Conservation (phyloP, 1,140 invertebrate species). For the Drosophila azteca region DNA sequence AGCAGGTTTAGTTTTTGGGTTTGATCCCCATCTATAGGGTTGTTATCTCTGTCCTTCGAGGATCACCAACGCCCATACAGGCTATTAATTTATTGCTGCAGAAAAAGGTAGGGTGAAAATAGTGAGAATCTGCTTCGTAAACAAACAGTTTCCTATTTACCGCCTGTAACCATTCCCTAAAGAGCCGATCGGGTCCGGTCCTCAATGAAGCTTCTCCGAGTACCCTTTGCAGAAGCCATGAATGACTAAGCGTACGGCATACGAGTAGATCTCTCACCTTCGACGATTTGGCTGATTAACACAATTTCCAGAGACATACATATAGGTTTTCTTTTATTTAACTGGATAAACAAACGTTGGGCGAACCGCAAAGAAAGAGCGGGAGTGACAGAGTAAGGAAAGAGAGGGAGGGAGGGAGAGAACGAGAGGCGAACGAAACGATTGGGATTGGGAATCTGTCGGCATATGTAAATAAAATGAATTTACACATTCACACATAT, state of each 20-base stretch:
- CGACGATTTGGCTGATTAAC: conserved; percentile 56
- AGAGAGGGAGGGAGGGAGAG: not conserved
- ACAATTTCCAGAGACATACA: conserved; percentile 54
- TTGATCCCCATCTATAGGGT: not conserved
- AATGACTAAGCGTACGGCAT: conserved; percentile 60
- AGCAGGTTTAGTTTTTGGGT: too few relatives aligned
- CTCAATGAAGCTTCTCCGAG: not conserved
- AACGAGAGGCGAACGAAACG: conserved; percentile 39
- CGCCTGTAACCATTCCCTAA: not conserved
- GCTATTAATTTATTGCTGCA: too few relatives aligned
- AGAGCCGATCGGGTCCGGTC: conserved; percentile 12
- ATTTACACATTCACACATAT: conserved; percentile 69
- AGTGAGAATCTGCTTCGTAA: too few relatives aligned
- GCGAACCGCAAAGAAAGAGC: conserved; percentile 56
- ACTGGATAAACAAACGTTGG: conserved; percentile 70
- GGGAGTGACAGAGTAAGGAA: not conserved
- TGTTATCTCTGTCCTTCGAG: not conserved
- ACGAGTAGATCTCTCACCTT: conserved; percentile 9
- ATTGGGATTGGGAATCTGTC: conserved; percentile 66
- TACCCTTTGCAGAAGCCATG: conserved; percentile 11
- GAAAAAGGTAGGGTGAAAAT: too few relatives aligned
- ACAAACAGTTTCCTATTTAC: not conserved
- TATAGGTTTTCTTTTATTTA: conserved; percentile 54
- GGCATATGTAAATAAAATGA: conserved; percentile 69
- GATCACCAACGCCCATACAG: too few relatives aligned